Percentiles rank a stretch among this genome's conserved stretches.
Conservation (phyloP, 1,140 invertebrate genomes). For the Melipona quadrifasciata region DNA sequence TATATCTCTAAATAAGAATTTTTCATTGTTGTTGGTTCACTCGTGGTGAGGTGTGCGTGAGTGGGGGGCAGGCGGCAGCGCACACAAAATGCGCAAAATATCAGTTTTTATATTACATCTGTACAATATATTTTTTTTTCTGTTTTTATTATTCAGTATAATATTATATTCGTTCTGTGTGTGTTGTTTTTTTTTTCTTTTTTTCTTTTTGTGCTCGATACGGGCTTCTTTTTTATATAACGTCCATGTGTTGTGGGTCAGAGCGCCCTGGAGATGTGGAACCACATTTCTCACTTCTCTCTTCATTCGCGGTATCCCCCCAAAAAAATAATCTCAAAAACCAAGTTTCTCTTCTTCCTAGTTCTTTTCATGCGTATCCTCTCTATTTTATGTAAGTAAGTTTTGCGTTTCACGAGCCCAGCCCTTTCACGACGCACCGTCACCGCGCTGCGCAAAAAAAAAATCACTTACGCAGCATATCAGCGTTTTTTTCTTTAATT, state of each 20-base stretch:
- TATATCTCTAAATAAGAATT: conserved; percentile 46
- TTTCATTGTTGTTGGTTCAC: conserved; percentile 57
- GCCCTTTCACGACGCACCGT: conserved; percentile 78
- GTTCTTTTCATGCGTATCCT: conserved; percentile 57
- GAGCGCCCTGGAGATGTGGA: conserved; percentile 76
- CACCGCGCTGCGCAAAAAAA: conserved; percentile 68
- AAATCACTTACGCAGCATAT: conserved; percentile 51
- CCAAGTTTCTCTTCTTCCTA: conserved; percentile 37
- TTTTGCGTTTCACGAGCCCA: conserved; percentile 75
- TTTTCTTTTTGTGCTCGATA: conserved; percentile 63
- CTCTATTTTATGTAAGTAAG: conserved; percentile 27
- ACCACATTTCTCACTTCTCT: conserved; percentile 55
- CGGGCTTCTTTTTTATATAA: conserved; percentile 70
- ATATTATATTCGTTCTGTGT: neutral
- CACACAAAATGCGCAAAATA: conserved; percentile 45
- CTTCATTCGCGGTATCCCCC: conserved; percentile 15
- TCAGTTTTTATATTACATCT: conserved; percentile 50
- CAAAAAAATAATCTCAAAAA: conserved; percentile 7
- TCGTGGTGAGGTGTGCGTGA: conserved; percentile 75
- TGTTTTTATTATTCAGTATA: neutral
- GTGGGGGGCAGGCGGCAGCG: conserved; percentile 72
- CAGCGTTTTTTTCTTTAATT: conserved; percentile 51
- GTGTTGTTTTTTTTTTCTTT: conserved; percentile 13
- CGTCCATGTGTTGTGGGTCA: conserved; percentile 83
- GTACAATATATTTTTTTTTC: neutral